Evolutionary conservation across 2,113 vertebrate genomes (phyloP).

Genomic region (Xerus inauris): DNA sequence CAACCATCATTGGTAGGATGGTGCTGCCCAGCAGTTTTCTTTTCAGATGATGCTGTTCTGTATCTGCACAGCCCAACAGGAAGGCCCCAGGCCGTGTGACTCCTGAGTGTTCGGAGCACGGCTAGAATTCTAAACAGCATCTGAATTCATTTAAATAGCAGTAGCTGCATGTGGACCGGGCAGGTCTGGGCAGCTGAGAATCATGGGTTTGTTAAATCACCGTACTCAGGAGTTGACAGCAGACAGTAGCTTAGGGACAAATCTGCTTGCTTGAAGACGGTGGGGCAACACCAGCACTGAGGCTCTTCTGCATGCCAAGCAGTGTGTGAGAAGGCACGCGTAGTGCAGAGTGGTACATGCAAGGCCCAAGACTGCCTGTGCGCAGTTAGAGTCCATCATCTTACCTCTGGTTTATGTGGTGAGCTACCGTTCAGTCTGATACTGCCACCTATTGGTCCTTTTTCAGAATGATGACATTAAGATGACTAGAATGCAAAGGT

Average conservation of each 20-base stretch:
- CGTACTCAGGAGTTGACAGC: rapidly evolving
- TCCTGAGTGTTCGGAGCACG: rapidly evolving
- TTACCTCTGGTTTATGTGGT: rapidly evolving
- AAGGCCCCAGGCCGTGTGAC: rapidly evolving
- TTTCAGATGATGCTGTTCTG: background rate
- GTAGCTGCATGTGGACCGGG: rapidly evolving
- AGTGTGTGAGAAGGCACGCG: no score
- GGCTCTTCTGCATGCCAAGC: rapidly evolving
- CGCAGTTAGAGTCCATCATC: rapidly evolving
- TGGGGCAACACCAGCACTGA: background rate
- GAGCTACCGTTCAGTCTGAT: background rate
- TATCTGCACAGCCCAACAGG: rapidly evolving
- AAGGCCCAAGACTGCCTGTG: no score
- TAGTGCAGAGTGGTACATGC: no score
- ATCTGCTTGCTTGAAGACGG: rapidly evolving
- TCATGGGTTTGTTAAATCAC: background rate
- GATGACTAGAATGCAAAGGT: background rate
- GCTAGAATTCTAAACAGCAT: background rate
- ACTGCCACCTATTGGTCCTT: slow-evolving; percentile 78
- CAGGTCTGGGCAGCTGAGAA: background rate
- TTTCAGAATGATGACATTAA: background rate
- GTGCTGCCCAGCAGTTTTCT: rapidly evolving
- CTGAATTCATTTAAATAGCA: background rate
- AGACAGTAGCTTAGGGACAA: background rate
- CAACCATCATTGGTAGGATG: rapidly evolving